Percentiles rank a stretch among this genome's conserved stretches.
Evolutionary conservation across 2,888 invertebrate genomes (phyloP).

Genomic region (Meganola albula): DNA sequence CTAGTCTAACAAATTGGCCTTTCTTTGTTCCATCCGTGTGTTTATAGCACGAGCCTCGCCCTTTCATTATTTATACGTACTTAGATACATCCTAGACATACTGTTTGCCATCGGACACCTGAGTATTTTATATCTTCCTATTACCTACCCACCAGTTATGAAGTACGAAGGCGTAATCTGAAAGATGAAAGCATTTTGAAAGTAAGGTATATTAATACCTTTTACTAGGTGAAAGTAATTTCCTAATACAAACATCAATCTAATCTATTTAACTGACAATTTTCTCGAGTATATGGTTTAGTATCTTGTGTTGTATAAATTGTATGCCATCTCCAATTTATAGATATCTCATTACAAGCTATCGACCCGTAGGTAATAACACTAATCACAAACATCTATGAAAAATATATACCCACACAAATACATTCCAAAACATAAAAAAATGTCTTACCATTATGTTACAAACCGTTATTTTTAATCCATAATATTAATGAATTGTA

Average conservation of each 20-base stretch:
- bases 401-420: too few relatives aligned
- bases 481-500: too few relatives aligned
- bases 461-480: too few relatives aligned
- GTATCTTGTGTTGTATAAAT: too few relatives aligned
- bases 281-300: slow-evolving; percentile 6
- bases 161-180: slow-evolving; percentile 29
- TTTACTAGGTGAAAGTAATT: slow-evolving; percentile 34
- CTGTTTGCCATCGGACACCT: slow-evolving; percentile 28
- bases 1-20: slow-evolving; percentile 69
- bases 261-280: slow-evolving; percentile 29
- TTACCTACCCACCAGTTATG: slow-evolving; percentile 26
- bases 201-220: slow-evolving; percentile 28
- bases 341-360: too few relatives aligned
- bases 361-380: too few relatives aligned
- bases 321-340: too few relatives aligned
- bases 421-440: too few relatives aligned
- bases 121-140: slow-evolving; percentile 30
- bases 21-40: slow-evolving; percentile 62
- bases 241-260: slow-evolving; percentile 32
- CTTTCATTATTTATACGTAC: slow-evolving; percentile 38
- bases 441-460: too few relatives aligned
- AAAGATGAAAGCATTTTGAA: slow-evolving; percentile 33
- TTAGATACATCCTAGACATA: slow-evolving; percentile 23
- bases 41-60: slow-evolving; percentile 43
- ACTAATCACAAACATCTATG: too few relatives aligned